These are phyloP conservation scores for Athrips mouffetella DNA, from an alignment of 2,888 invertebrate genomes.

Conservation along the genomic window DNA sequence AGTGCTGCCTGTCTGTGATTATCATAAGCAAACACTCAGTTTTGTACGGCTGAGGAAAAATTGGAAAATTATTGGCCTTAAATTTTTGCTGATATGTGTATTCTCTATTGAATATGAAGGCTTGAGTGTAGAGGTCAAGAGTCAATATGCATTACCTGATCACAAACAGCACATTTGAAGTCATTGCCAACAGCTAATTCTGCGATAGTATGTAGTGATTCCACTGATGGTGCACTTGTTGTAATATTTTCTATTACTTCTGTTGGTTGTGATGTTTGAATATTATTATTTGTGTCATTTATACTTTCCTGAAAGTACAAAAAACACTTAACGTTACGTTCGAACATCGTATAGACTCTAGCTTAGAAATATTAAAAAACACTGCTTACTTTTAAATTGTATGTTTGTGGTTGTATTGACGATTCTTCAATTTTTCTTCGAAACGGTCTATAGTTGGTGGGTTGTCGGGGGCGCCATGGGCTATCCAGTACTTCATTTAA, in stretches of 20 bases:
- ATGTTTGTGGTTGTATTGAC: no score
- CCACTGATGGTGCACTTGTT: slow-evolving; percentile 15
- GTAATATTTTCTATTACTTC: slow-evolving; percentile 15
- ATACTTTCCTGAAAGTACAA: slow-evolving; percentile 32
- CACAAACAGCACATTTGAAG: slow-evolving; percentile 46
- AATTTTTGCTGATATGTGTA: no score
- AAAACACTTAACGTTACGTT: no score
- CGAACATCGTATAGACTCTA: no score
- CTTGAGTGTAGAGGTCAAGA: no score
- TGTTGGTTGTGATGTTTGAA: slow-evolving; percentile 22
- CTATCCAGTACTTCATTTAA: slow-evolving; percentile 76
- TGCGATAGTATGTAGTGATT: slow-evolving; percentile 11
- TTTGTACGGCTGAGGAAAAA: no score
- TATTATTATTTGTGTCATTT: slow-evolving; percentile 52
- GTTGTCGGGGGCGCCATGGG: slow-evolving; percentile 75
- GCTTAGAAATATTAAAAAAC: no score
- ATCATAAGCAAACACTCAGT: no score
- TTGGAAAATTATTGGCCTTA: no score
- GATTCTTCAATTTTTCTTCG: slow-evolving; percentile 49
- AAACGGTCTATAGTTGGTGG: slow-evolving; percentile 53
- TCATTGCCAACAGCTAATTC: slow-evolving; percentile 22
- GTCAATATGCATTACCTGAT: slow-evolving; percentile 37
- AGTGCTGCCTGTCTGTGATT: no score
- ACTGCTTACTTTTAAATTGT: no score
- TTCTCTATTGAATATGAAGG: no score